Percentiles rank a stretch among this genome's conserved stretches.
Conservation (phyloP, 2,797 vertebrate genomes). For the Neosilurus hyrtlii region DNA sequence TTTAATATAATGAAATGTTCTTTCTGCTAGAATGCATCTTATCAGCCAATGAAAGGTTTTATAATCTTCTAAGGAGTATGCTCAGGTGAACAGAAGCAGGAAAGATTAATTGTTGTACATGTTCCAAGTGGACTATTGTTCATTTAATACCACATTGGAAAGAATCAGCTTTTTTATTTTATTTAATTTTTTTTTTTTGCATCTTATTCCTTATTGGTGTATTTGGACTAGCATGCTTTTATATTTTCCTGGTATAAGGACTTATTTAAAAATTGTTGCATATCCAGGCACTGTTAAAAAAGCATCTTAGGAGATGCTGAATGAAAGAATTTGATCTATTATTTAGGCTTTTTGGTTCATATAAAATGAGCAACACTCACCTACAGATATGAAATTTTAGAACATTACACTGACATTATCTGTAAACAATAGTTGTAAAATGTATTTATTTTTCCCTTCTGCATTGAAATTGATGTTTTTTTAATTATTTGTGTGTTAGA, state of each 20-base stretch:
- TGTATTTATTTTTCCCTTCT: neutral
- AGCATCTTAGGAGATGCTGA: neutral
- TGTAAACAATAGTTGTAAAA: neutral
- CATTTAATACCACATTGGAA: neutral
- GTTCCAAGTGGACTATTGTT: neutral
- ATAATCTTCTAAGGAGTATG: neutral
- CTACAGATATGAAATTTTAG: neutral
- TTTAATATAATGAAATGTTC: neutral
- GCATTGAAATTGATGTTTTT: neutral
- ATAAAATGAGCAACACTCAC: neutral
- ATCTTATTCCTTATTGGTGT: neutral
- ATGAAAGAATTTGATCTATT: neutral
- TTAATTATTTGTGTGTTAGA: neutral
- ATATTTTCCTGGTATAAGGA: neutral
- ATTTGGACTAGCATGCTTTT: too few relatives aligned
- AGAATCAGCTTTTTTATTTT: neutral
- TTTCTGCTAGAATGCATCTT: neutral
- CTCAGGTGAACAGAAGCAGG: neutral
- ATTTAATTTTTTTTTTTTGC: too few relatives aligned
- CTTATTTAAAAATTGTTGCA: neutral
- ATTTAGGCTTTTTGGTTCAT: neutral
- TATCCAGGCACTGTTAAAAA: neutral
- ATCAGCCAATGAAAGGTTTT: neutral
- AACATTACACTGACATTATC: slow-evolving; percentile 4
- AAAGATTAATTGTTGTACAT: neutral